Base-by-base conservation (phyloP, 2,113 vertebrate species). In the Pseudopipra pipra region DNA sequence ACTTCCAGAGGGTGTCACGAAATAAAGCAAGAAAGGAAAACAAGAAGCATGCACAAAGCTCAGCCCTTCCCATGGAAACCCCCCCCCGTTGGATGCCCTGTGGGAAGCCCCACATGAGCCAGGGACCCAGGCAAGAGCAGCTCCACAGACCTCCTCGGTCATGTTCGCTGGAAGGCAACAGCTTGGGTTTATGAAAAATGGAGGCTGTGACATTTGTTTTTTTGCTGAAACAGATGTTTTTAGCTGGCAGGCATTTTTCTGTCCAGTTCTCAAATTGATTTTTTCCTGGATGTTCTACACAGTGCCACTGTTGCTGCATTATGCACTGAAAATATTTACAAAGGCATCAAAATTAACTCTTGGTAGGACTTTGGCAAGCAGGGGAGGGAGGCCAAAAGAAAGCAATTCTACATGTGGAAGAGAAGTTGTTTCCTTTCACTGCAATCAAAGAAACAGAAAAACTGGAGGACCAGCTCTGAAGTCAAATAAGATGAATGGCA, bases 151-250 rank as follows among this genome's bases (percentile, higher is more conserved):
- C 27, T 75, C 71, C 44, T 12, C 4, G 1, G 25, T 18, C 51
- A 49, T 14, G 0, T 19, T 0, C 41, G 49, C 66, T 87, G 49
- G 80, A 93, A 91, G 65, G 63, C 1, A 0, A 70, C 82, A 91
- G 62, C 46, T 41, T 82, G 44, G 22, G 14, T 37, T 89, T 55
- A 54, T 49, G 35, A 78, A 89, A 75, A 87, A 78, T 28, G 23
- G 39, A 79, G 54, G n/a, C 56, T 73, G 74, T 58, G 74, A 91
- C 85, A 85, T 82, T 85, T 87, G 27, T 0, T 1, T 46, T 84
- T 93, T 46, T 65, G 67, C 66, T 90, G 54, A 90, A 96, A 76
- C 74, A 75, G 63, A 63, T 87, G 66, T 68, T 94, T 93, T 82
- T 47, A 91, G 62, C 74, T 49, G 82, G 75, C 24, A 85, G 47